Base-by-base conservation (phyloP, 92 coral and sea anemone genomes). In the Porites rus region DNA sequence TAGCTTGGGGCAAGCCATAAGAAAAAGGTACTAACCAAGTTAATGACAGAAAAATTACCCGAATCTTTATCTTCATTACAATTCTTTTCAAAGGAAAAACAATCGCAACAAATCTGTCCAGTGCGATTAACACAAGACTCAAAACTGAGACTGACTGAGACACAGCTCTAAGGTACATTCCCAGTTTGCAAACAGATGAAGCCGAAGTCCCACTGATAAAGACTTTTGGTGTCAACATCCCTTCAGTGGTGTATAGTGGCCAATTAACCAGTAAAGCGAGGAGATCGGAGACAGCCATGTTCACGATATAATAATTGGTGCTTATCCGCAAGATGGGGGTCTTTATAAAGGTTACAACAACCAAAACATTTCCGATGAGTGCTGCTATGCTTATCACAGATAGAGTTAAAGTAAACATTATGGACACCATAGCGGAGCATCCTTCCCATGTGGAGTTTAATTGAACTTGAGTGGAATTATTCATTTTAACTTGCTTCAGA, bases 271-370 rank as follows among this genome's bases (percentile, higher is more conserved):
- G 28, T 14, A 65, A 25, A 28, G n/a, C 54, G 1, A 75, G 63
- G 3, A 75, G 16, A 51, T 75, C 79, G 25, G 79, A 75, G 7
- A 75, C 46, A 21, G 66, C 79, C 79, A 75, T 75, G 50, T 75
- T 75, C 12, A 75, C 79, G 66, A 75, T 75, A 64, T 46, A 59
- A 17, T 75, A 75, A 50, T 75, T 75, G 11, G 79, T 59, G 65
- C 65, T 59, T 1, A 50, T 75, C 24, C 66, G 54, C 6, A 75
- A 46, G 59, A 22, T 25, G 17, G 38, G 16, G 46, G 21, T 56
- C 19, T 51, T 75, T 1, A 75, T 16, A 75, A 75, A 75, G 12
- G 56, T 56, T 20, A 58, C 20, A 3, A 50, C 10, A 10, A 75
- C 79, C 21, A 75, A 50, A 6, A 75, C 22, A 50, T 75, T 75